Percentiles rank a stretch among this genome's conserved stretches.
phyloP scores from a whole-genome alignment of 2,888 invertebrate species.

The Notocelia uddmanniana region DNA sequence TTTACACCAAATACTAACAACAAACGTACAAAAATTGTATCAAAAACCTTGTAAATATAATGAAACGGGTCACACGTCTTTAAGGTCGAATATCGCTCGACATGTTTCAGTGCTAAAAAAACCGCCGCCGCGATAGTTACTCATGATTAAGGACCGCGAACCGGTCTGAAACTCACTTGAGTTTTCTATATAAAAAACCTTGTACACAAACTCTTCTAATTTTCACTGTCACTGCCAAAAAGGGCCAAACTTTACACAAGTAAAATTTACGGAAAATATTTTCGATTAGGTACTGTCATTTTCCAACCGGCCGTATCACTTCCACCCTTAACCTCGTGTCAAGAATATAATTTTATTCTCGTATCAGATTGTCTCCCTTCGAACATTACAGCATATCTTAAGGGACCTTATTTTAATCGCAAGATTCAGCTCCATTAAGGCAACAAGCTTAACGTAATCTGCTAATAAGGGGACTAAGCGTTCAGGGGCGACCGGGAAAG shows the following conservation, averaged over 20 bases:
- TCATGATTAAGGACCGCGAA: too few species aligned
- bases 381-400: slow-evolving; percentile 34
- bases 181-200: too few species aligned
- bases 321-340: background rate
- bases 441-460: slow-evolving; percentile 45
- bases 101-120: too few species aligned
- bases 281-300: background rate
- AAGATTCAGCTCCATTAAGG: slow-evolving; percentile 42
- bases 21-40: background rate
- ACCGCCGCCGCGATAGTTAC: too few species aligned
- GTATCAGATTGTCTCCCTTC: slow-evolving; percentile 20
- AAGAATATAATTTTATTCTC: slow-evolving; percentile 24
- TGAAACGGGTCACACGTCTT: too few species aligned
- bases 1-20: too few species aligned
- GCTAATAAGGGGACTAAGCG: slow-evolving; percentile 45
- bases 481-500: slow-evolving; percentile 42
- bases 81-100: too few species aligned
- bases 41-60: background rate
- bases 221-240: too few species aligned
- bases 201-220: too few species aligned
- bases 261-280: background rate
- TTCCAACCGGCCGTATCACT: background rate
- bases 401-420: slow-evolving; percentile 41
- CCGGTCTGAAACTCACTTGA: too few species aligned
- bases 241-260: too few species aligned